phyloP scores from a whole-genome alignment of 2,113 vertebrate species.

The Rafetus swinhoei region DNA sequence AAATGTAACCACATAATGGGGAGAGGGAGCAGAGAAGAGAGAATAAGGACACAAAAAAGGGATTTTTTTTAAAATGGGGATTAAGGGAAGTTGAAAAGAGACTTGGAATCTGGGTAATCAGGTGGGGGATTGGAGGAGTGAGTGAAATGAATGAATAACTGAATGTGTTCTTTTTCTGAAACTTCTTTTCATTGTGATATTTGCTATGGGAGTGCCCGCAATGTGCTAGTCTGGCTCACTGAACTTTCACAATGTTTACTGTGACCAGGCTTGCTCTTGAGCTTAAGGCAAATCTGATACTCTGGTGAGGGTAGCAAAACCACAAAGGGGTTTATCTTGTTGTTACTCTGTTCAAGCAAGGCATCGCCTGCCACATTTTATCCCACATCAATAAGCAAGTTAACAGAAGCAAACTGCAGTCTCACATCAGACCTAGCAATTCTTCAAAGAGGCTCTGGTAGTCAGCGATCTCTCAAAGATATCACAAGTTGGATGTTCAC shows the following conservation, averaged over 20 bases:
- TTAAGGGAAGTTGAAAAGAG: not conserved
- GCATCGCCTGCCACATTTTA: not conserved
- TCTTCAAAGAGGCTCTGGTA: not conserved
- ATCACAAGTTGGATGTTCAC: no score
- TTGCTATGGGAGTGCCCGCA: not conserved
- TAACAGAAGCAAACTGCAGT: not conserved
- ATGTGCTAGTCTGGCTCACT: not conserved
- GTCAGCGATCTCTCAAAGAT: not conserved
- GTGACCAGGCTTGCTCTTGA: not conserved
- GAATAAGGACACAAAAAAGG: not conserved
- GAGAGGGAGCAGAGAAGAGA: not conserved
- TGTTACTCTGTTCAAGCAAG: not conserved
- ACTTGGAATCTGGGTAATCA: not conserved
- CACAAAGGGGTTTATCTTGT: not conserved
- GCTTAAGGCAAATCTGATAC: not conserved
- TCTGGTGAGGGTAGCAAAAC: not conserved
- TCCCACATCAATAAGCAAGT: not conserved
- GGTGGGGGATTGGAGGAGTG: not conserved
- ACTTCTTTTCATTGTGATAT: not conserved
- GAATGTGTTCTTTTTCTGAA: not conserved
- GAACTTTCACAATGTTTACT: not conserved
- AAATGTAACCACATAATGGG: not conserved
- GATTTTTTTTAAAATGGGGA: not conserved
- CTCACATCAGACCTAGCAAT: not conserved
- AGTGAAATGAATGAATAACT: not conserved